A percentile compares a stretch with the other conserved stretches of the same genome.
These are phyloP conservation scores for Elaphurus davidianus DNA, from an alignment of 2,113 vertebrate genomes.

Conservation along the genomic window DNA sequence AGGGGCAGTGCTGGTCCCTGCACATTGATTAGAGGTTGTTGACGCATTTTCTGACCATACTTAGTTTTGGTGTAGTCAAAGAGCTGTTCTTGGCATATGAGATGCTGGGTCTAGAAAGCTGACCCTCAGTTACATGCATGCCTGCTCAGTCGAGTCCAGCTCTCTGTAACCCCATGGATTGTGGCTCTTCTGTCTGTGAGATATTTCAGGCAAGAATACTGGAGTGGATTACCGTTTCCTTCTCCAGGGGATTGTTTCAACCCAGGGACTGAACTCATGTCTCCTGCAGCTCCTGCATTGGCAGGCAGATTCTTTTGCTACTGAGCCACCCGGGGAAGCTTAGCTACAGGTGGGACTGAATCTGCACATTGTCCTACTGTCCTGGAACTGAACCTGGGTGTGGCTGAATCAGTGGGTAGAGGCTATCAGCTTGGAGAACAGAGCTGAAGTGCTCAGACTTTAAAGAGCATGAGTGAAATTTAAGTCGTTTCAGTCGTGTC, in stretches of 20 bases:
- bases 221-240: not conserved
- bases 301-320: not conserved
- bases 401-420: not conserved
- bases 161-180: not conserved
- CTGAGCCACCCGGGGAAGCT: not conserved
- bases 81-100: not conserved
- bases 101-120: not conserved
- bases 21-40: not conserved
- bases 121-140: too few species aligned
- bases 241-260: not conserved
- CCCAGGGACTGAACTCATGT: not conserved
- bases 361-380: fast-evolving
- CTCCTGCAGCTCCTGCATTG: not conserved
- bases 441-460: not conserved
- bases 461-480: not conserved
- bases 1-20: not conserved
- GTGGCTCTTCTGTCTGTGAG: not conserved
- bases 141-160: not conserved
- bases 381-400: not conserved
- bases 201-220: not conserved
- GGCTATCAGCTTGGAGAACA: not conserved
- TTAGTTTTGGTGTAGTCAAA: not conserved
- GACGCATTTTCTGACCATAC: not conserved
- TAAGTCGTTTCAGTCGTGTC: not conserved
- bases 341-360: not conserved